These are phyloP conservation scores for Cacatua alba DNA, from an alignment of 2,113 vertebrate genomes.

Conservation along the genomic window DNA sequence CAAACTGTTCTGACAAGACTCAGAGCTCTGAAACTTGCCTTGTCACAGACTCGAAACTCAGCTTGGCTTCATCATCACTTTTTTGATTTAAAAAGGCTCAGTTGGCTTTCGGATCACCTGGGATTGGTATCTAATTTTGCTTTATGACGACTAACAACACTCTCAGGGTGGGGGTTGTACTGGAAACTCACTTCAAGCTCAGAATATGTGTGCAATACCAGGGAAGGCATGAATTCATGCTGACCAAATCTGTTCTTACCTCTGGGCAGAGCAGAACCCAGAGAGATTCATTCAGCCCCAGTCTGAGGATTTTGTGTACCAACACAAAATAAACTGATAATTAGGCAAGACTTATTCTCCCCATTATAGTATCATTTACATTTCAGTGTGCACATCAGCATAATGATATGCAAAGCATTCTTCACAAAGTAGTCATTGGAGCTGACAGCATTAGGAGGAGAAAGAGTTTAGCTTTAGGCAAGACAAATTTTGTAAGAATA, in stretches of 20 bases:
- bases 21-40: neutral
- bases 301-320: neutral
- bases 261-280: neutral
- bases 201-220: neutral
- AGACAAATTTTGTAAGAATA: neutral
- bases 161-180: neutral
- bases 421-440: neutral
- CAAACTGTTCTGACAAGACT: constrained; percentile 1
- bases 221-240: neutral
- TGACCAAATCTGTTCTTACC: neutral
- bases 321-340: constrained; percentile 3
- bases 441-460: neutral
- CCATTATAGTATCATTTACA: neutral
- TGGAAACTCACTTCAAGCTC: neutral
- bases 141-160: neutral
- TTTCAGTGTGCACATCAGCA: neutral
- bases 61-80: neutral
- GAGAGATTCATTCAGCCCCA: neutral
- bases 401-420: neutral
- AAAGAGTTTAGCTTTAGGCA: neutral
- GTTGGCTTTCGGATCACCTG: neutral
- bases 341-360: neutral
- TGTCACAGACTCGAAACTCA: neutral
- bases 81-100: neutral
- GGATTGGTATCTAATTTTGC: neutral